Evolutionary conservation across 2,797 vertebrate genomes (phyloP), one percentile per base, ranked within the genome.

Genomic region (Psittacula echo): DNA sequence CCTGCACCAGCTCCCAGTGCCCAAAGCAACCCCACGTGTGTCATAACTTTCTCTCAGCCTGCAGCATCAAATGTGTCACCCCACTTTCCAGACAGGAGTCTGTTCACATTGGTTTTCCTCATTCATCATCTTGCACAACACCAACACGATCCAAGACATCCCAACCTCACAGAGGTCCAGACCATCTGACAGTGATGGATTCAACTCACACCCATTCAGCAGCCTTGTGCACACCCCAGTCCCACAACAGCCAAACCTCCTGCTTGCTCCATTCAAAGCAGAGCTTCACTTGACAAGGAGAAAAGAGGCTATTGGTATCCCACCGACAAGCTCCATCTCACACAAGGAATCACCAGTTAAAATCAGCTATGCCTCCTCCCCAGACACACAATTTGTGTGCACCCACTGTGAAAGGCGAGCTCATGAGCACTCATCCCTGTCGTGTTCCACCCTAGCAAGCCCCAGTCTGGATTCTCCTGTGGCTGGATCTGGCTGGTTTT

Each of bases 401-500:
- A 39, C 2, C 13, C 5, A 7, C 80, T 29, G 29, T 5, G 39
- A 42, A 44, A 48, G 27, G n/a, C 19, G 27, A 87, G 34, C 3
- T 60, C 34, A 42, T 0, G 0, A 62, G 47, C 4, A 26, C 34
- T 70, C 62, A 26, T 70, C 64, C 7, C 22, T 32, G 51, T 0
- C 0, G 13, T 1, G 3, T 5, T 85, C 44, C 11, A 7, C 45
- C 27, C 73, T 21, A 32, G 20, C 32, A 79, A 48, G 41, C 47
- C 64, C 34, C 51, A 54, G 13, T 27, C 29, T 26, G 20, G 74
- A 37, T 37, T 32, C 26, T 78, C 26, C 77, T 17, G 1, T 4
- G 34, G 30, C 0, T 39, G 41, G 15, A 71, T 47, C 23, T 0
- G 0, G 24, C 26, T 0, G 4, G 15, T n/a, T 91, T 88, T 37